Evolutionary conservation across 2,113 vertebrate genomes (phyloP), one percentile per base, ranked within the genome.

Genomic region (Clarias macrocephalus): DNA sequence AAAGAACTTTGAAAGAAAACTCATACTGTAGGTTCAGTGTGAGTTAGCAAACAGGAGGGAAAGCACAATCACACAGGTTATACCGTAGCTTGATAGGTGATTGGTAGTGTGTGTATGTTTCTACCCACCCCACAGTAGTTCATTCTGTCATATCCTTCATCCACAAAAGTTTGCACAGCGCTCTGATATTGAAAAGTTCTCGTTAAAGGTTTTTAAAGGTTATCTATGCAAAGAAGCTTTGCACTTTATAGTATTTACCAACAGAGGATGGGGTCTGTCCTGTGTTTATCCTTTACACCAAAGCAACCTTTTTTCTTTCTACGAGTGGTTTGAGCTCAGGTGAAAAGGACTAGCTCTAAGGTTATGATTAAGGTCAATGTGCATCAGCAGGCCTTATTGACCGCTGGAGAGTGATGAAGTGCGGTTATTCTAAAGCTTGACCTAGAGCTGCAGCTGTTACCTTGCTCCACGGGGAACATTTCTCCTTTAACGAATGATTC

Each of bases 351-450:
- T 60, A 63, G 33, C 56, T 6, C 52, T 63, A 8, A 28, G 60
- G 82, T 77, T 87, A 83, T 65, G 72, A 57, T 28, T 82, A 83
- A 83, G 86, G 81, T 87, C 70, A 77, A 48, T 42, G 72, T 65
- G 48, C 25, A 77, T 87, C 28, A 33, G 75, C 60, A n/a, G 48
- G 60, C 60, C 72, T 37, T 76, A 76, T 82, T 83, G 86, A 87
- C 59, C 54, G 56, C 25, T n/a, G 5, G 42, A 37, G 80, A 65
- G 80, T 30, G 86, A 65, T 65, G 59, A 48, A 83, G 80, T 83
- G 68, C 33, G 13, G 60, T 62, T 52, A 62, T 85, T 85, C 19
- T 16, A 52, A 79, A 79, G 84, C 59, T 60, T 52, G 42, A 80
- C 62, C 79, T 81, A 42, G 6, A 42, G 30, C 63, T 63, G 11